phyloP scores from a whole-genome alignment of 2,888 invertebrate genomes.

The Prosopocoilus inquinatus region DNA sequence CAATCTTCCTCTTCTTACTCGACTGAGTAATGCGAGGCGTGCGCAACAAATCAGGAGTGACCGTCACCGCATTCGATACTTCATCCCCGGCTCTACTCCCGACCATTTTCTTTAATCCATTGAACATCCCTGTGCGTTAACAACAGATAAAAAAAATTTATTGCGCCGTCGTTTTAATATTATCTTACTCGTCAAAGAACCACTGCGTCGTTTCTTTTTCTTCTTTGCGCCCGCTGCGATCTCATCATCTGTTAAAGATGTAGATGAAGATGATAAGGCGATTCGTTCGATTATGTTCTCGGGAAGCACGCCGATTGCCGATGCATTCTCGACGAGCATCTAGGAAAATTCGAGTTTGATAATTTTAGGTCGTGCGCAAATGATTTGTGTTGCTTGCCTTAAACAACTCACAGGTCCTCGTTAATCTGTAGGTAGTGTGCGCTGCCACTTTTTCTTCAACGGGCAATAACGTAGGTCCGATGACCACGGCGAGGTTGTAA shows the following conservation, averaged over 20 bases:
- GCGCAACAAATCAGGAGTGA: constrained; percentile 44
- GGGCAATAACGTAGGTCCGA: constrained; percentile 86
- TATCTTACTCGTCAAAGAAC: constrained; percentile 75
- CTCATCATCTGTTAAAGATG: constrained; percentile 54
- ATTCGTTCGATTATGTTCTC: constrained; percentile 55
- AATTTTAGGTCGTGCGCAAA: background rate
- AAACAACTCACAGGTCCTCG: constrained; percentile 68
- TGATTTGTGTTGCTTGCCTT: constrained; percentile 52
- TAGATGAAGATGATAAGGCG: constrained; percentile 37
- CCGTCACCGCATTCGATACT: constrained; percentile 41
- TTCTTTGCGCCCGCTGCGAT: constrained; percentile 58
- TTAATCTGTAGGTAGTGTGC: constrained; percentile 60
- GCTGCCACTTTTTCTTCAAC: constrained; percentile 56
- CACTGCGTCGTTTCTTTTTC: constrained; percentile 76
- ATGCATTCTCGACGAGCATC: constrained; percentile 76
- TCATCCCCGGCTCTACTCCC: constrained; percentile 59
- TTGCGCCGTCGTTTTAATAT: background rate
- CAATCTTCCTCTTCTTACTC: constrained; percentile 66
- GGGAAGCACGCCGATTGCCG: constrained; percentile 71
- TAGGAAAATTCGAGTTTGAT: constrained; percentile 43
- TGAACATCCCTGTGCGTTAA: constrained; percentile 65
- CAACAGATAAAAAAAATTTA: background rate
- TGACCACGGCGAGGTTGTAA: constrained; percentile 79
- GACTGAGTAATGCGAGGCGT: constrained; percentile 63
- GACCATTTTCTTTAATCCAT: constrained; percentile 75